A percentile compares a stretch with the other conserved stretches of the same genome.
These are phyloP conservation scores for Molossus alvarezi DNA, from an alignment of 2,797 vertebrate species.

Conservation along the genomic window DNA sequence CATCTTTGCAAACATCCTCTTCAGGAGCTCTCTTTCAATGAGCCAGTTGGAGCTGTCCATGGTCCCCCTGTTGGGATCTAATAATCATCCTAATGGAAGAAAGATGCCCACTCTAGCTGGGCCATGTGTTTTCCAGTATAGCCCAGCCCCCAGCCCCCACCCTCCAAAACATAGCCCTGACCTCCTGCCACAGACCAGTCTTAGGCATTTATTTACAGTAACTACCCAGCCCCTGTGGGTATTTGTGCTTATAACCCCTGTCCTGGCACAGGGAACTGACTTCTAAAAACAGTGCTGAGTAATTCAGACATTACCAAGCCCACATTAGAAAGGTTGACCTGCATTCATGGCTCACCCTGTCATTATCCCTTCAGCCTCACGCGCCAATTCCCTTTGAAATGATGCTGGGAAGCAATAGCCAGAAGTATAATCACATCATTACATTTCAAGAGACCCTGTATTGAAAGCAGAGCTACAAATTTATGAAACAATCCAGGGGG, in stretches of 20 bases:
- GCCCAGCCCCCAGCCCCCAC: neutral
- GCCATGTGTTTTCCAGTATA: neutral
- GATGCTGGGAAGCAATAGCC: neutral
- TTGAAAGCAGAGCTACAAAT: slow-evolving; percentile 63
- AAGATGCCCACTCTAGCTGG: neutral
- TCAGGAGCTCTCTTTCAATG: neutral
- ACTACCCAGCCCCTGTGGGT: neutral
- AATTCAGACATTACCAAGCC: neutral
- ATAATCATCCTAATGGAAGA: neutral
- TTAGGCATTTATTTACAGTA: neutral
- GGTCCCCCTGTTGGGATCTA: neutral
- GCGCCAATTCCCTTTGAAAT: neutral
- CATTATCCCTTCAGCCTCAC: neutral
- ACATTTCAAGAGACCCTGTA: slow-evolving; percentile 62
- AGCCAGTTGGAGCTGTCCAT: neutral
- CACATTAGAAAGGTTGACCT: neutral
- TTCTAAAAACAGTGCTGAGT: slow-evolving; percentile 19
- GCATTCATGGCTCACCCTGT: neutral
- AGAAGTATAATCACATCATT: slow-evolving; percentile 61
- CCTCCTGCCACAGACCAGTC: neutral
- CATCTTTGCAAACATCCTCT: neutral
- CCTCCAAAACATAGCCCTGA: neutral
- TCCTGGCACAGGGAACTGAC: neutral
- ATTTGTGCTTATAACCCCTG: neutral
- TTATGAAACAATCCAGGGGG: slow-evolving; percentile 33